phyloP scores from a whole-genome alignment of 2,888 invertebrate species.

The Lasioglossum villosulum region DNA sequence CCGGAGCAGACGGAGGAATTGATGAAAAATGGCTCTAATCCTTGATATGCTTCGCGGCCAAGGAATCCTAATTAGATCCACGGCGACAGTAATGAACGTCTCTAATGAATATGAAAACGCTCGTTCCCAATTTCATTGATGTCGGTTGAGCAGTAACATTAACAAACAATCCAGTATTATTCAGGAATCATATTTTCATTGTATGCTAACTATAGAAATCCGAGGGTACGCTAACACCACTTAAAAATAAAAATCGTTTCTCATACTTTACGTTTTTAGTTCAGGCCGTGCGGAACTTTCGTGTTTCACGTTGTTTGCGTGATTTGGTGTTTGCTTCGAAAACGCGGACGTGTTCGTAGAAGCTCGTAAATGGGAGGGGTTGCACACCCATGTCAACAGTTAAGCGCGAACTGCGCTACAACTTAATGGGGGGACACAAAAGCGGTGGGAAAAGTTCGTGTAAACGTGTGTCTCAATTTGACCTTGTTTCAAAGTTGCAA shows the following conservation, averaged over 20 bases:
- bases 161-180: neutral
- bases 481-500: too few species aligned
- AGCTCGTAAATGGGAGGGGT: neutral
- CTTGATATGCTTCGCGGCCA: neutral
- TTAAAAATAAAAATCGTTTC: neutral
- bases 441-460: too few species aligned
- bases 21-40: neutral
- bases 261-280: neutral
- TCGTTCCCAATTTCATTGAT: neutral
- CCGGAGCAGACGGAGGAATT: neutral
- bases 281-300: neutral
- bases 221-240: neutral
- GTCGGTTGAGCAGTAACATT: neutral
- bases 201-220: neutral
- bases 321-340: neutral
- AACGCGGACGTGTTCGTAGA: neutral
- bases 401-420: neutral
- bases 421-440: too few species aligned
- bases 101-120: conserved; percentile 9
- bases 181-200: neutral
- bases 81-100: neutral
- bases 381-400: neutral
- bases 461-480: too few species aligned
- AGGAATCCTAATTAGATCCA: neutral
- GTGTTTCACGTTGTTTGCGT: neutral